Evolutionary conservation across 2,888 invertebrate genomes (phyloP), one percentile per base, ranked within the genome.

Genomic region (Amblyteles armatorius): DNA sequence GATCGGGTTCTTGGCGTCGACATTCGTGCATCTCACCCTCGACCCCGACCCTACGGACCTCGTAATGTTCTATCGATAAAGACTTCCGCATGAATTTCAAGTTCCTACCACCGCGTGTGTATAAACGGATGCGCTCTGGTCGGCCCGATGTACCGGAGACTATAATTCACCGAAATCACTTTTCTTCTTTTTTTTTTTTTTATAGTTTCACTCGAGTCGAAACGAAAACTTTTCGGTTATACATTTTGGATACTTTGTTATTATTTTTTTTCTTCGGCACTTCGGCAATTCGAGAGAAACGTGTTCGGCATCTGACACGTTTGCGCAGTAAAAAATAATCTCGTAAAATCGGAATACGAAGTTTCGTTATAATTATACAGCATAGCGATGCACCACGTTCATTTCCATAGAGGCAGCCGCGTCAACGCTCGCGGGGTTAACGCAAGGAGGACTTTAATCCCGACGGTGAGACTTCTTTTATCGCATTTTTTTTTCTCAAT

Each of bases 361-460:
- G 22, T 22, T 22, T 22, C 22, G 22, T 22, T 0, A 22, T 22
- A 22, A 22, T 22, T 57, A 13, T 19, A 57, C 9, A 19, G 22
- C 3, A 57, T 57, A 57, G 19, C 22, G 19, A 26, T 57, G 19
- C 19, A 57, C 26, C 33, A 29, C 33, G 40, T 72, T 36, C 48
- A 77, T 84, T 72, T 77, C 65, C 50, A 50, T 40, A 16, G 16
- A 57, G 55, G 40, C 26, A 26, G 26, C 13, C 33, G 52, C 33
- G 79, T 79, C 44, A 72, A 82, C 67, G 55, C 71, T 71, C 67
- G 33, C 82, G 26, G 60, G 57, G 67, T 67, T 72, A 82, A 85
- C 67, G 79, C 60, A 71, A 68, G 79, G 72, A 85, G 76, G 82
- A 82, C 71, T 85, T 82, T 82, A 85, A 85, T 79, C 85, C 82